Conservation (phyloP, 2,113 vertebrate genomes). For the Sus scrofa region DNA sequence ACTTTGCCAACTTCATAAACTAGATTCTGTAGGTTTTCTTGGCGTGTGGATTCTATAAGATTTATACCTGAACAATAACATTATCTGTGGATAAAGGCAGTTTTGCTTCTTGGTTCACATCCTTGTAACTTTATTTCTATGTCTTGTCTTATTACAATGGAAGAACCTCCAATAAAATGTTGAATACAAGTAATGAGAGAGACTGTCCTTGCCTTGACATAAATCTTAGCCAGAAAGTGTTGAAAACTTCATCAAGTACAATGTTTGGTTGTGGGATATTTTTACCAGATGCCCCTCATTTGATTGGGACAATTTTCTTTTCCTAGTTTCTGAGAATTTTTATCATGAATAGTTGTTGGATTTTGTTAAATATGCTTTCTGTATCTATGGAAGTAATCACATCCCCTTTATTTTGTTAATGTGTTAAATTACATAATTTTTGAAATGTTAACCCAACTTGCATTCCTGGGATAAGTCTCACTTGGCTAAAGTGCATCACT, state of each 20-base stretch:
- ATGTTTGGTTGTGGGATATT: not conserved
- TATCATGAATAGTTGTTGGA: not conserved
- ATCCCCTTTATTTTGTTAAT: slow-evolving; percentile 14
- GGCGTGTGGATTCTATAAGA: not conserved
- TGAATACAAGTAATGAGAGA: not conserved
- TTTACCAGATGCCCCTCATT: not conserved
- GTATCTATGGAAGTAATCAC: slow-evolving; percentile 3
- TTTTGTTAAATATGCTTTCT: slow-evolving; percentile 38
- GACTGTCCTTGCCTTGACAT: not conserved
- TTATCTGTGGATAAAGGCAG: not conserved
- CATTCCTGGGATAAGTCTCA: slow-evolving; percentile 6
- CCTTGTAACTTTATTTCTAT: not conserved
- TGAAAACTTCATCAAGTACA: not conserved
- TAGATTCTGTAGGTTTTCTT: not conserved
- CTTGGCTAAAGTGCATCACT: not conserved
- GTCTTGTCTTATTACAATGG: not conserved
- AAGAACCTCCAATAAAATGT: not conserved
- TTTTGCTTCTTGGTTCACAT: slow-evolving; percentile 26
- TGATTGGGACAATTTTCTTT: not conserved
- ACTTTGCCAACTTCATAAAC: not conserved
- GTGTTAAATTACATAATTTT: slow-evolving; percentile 3
- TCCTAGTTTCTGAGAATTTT: slow-evolving; percentile 18
- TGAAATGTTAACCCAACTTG: not conserved
- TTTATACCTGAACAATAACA: not conserved
- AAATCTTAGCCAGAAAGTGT: not conserved